Conservation (phyloP, 2,888 invertebrate species). For the Nezara viridula region DNA sequence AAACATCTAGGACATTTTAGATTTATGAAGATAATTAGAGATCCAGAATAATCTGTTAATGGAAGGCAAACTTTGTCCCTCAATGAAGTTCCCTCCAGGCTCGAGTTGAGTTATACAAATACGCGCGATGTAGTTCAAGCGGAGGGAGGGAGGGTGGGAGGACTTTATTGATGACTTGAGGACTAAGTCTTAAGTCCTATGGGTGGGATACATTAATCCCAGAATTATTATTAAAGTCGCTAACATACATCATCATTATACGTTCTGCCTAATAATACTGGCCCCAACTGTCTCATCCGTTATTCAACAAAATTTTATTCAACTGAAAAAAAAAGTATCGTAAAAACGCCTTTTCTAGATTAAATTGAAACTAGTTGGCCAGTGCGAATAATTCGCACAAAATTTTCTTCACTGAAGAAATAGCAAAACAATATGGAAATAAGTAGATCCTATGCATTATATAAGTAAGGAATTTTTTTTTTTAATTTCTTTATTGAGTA, state of each 20-base stretch:
- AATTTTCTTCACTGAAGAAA: no score
- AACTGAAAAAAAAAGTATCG: no score
- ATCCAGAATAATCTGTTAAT: not conserved
- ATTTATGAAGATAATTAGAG: not conserved
- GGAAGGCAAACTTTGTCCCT: not conserved
- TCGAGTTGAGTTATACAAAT: not conserved
- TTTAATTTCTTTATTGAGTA: no score
- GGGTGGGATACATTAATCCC: conserved; percentile 17
- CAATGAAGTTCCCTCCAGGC: not conserved
- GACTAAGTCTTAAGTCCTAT: not conserved
- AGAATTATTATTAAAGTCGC: not conserved
- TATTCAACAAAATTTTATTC: no score
- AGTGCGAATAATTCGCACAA: no score
- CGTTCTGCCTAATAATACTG: not conserved
- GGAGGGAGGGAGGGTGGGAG: no score
- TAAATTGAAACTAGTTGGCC: no score
- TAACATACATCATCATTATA: conserved; percentile 10
- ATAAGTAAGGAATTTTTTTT: no score
- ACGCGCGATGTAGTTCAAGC: not conserved
- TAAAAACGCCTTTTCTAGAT: no score
- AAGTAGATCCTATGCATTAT: no score
- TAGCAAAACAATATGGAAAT: no score
- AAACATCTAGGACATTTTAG: not conserved
- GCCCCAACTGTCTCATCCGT: not conserved
- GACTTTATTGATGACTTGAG: not conserved